Conservation (phyloP, 2,113 vertebrate genomes). For the Phalacrocorax brasilianus region DNA sequence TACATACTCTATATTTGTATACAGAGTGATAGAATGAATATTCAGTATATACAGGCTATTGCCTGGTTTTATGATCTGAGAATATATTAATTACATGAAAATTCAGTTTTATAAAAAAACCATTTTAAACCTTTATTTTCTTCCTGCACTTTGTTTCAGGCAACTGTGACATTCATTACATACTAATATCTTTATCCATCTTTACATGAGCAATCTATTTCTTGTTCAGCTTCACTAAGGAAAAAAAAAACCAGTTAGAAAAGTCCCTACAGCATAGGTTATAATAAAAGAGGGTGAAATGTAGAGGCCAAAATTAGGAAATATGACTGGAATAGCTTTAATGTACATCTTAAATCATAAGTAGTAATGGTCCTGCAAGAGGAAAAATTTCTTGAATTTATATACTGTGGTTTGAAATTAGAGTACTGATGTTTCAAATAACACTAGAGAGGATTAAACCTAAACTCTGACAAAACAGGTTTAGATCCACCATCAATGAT, state of each 20-base stretch:
- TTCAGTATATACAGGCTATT: background rate
- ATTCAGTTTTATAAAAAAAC: background rate
- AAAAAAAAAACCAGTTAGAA: background rate
- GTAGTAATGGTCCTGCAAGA: background rate
- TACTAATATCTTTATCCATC: background rate
- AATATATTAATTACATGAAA: background rate
- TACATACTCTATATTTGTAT: background rate
- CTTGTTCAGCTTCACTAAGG: background rate
- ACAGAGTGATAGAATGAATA: background rate
- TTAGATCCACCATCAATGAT: background rate
- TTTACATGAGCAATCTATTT: background rate
- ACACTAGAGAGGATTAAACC: background rate
- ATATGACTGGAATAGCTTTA: background rate
- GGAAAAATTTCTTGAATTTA: background rate
- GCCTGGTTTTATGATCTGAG: background rate
- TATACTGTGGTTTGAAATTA: background rate
- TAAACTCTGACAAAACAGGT: background rate
- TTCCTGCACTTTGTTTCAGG: background rate
- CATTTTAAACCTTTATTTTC: background rate
- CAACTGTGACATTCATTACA: background rate
- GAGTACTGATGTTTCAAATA: background rate
- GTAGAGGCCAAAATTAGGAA: background rate
- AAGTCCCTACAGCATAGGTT: background rate
- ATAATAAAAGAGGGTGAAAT: background rate
- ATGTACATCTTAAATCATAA: background rate